A percentile compares a stretch with the other conserved stretches of the same genome.
Evolutionary conservation across 2,797 vertebrate genomes (phyloP).

Genomic region (Ataeniobius toweri): DNA sequence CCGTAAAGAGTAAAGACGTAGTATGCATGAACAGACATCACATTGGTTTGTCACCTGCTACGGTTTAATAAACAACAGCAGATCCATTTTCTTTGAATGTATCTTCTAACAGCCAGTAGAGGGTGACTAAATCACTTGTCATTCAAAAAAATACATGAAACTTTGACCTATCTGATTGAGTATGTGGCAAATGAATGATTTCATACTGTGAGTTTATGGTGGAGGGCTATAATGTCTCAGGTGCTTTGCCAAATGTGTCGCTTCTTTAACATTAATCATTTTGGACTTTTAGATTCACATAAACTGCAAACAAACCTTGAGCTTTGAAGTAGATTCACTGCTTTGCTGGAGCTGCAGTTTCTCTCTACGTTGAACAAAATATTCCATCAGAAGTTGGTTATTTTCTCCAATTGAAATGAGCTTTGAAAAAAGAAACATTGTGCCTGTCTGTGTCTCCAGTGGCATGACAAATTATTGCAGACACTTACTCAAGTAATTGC

Average conservation of each 20-base stretch:
- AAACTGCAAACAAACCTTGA: background rate
- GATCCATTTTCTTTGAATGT: background rate
- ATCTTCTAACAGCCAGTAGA: constrained; percentile 1
- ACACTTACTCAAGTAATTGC: background rate
- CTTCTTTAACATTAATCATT: background rate
- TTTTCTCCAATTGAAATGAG: background rate
- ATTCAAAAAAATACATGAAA: background rate
- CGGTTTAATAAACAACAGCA: background rate
- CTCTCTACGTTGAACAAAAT: background rate
- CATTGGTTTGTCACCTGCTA: background rate
- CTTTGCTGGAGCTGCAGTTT: background rate
- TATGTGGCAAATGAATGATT: background rate
- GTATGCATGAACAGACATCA: background rate
- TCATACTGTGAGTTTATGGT: background rate
- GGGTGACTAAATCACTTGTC: background rate
- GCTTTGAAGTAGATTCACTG: background rate
- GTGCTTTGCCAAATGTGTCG: background rate
- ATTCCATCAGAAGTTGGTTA: background rate
- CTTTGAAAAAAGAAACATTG: background rate
- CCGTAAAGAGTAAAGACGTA: background rate
- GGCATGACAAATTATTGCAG: background rate
- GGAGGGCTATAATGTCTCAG: background rate
- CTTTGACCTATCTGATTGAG: background rate
- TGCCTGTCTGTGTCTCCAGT: background rate
- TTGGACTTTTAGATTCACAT: background rate